phyloP scores from a whole-genome alignment of 2,797 vertebrate genomes.

The Pagetopsis macropterus region DNA sequence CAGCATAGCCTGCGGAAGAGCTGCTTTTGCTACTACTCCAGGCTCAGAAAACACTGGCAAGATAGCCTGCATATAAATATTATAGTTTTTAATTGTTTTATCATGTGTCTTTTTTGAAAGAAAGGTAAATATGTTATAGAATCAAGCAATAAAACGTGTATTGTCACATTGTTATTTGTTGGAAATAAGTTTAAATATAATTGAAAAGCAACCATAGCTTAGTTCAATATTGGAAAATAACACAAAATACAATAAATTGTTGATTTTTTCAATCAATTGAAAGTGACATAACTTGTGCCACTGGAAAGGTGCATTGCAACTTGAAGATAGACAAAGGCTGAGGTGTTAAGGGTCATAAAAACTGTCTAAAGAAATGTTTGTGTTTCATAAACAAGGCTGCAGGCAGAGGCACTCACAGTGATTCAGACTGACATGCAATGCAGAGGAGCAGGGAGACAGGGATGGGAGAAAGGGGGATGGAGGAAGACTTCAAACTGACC shows the following conservation, averaged over 20 bases:
- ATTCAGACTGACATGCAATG: conserved; percentile 64
- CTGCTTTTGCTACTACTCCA: too few species aligned
- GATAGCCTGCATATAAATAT: background rate
- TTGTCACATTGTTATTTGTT: background rate
- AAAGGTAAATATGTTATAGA: too few species aligned
- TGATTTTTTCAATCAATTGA: background rate
- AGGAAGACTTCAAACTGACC: conserved; percentile 71
- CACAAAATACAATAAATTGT: conserved; percentile 2
- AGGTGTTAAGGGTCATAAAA: conserved; percentile 25
- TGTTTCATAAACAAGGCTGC: conserved; percentile 37
- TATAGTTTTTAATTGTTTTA: background rate
- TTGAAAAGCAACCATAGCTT: background rate
- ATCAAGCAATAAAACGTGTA: conserved; percentile 7
- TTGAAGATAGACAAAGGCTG: conserved; percentile 37
- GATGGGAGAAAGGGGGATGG: conserved; percentile 33
- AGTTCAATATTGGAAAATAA: background rate
- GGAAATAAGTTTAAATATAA: background rate
- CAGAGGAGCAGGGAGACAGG: conserved; percentile 41
- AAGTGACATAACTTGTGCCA: background rate
- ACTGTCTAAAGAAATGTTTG: background rate
- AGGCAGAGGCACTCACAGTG: conserved; percentile 50
- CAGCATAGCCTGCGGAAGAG: background rate
- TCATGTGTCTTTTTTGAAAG: too few species aligned
- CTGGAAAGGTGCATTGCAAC: conserved; percentile 68
- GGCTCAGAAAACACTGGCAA: too few species aligned